Conservation (phyloP, 53 echinoderm and acorn worm genomes). For the Mesocentrotus franciscanus region DNA sequence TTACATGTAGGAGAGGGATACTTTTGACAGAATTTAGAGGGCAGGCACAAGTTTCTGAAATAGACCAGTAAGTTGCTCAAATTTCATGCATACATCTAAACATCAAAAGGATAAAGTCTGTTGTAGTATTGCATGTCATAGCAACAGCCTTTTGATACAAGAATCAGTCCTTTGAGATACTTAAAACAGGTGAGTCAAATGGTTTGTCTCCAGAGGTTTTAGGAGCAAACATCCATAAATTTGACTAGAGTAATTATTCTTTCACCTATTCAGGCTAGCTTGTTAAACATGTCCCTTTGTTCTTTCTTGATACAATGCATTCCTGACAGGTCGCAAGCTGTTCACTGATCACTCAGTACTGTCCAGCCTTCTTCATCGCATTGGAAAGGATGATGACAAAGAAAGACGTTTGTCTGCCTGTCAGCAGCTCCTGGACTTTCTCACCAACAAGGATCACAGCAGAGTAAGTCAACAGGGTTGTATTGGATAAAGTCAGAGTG, state of each 20-base stretch:
- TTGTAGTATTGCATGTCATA: not conserved
- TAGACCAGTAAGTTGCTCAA: too few relatives aligned
- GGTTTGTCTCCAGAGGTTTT: not conserved
- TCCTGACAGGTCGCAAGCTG: slow-evolving; percentile 72
- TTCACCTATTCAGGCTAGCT: not conserved
- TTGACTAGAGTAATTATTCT: not conserved
- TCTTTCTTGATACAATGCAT: not conserved
- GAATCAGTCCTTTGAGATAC: not conserved
- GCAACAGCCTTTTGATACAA: not conserved
- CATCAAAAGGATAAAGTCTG: not conserved
- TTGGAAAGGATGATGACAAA: slow-evolving; percentile 80
- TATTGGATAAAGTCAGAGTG: too few relatives aligned
- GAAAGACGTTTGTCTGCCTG: slow-evolving; percentile 74
- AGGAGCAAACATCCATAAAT: not conserved
- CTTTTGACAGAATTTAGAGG: too few relatives aligned
- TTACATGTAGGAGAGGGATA: too few relatives aligned
- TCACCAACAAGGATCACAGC: slow-evolving; percentile 77
- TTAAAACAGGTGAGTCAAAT: not conserved
- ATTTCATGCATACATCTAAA: too few relatives aligned
- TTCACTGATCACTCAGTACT: slow-evolving; percentile 86
- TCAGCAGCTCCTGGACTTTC: slow-evolving; percentile 76
- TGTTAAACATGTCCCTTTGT: not conserved
- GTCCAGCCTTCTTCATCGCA: slow-evolving; percentile 78
- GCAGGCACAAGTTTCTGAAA: too few relatives aligned
- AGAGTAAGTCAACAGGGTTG: slow-evolving; percentile 68